Evolutionary conservation across 2,888 invertebrate species (phyloP), one percentile per base, ranked within the genome.

Genomic region (Mesoligia furuncula): DNA sequence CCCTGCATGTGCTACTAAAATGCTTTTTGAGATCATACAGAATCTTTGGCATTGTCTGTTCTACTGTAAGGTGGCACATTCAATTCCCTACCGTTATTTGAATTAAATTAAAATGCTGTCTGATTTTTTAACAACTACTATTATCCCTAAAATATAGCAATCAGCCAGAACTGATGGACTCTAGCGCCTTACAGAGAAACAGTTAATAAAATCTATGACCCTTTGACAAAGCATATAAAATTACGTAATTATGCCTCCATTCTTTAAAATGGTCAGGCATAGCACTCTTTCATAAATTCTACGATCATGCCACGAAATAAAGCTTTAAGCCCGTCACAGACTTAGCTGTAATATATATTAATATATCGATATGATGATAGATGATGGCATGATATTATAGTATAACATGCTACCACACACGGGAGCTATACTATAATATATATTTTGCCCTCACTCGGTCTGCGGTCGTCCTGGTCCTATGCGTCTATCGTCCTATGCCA

Each of bases 61-160:
- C 73, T 89, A 86, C 77, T 86, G 45, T 86, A 78, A 75, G 75
- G 89, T 88, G 88, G 89, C 89, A 88, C 88, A 88, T 88, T 83
- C 54, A 87, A 75, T 83, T 88, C 72, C 74, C 71, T 85, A 83
- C 67, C 36, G 65, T 62, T 80, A 81, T 65, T 76, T 57, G 68
- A 79, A 67, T 78, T 75, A 79, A 79, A 79, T 17, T 83, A 83
- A 88, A 79, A 85, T 89, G 88, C 77, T 87, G 86, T 81, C 80
- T 27, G 72, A 80, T 75, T 51, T 57, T 76, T 80, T 80, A 84
- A 36, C 1, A 15, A 70, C 65, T 81, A 84, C 4, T 31, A n/a
- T 69, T 70, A 81, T 62, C 65, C 17, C 59, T 79, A 85, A 61
- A 83, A 75, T 83, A 87, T 77, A 81, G 69, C 48, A 73, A 77